These are phyloP conservation scores for Sipha maydis DNA, from an alignment of 2,888 invertebrate genomes.

Conservation along the genomic window DNA sequence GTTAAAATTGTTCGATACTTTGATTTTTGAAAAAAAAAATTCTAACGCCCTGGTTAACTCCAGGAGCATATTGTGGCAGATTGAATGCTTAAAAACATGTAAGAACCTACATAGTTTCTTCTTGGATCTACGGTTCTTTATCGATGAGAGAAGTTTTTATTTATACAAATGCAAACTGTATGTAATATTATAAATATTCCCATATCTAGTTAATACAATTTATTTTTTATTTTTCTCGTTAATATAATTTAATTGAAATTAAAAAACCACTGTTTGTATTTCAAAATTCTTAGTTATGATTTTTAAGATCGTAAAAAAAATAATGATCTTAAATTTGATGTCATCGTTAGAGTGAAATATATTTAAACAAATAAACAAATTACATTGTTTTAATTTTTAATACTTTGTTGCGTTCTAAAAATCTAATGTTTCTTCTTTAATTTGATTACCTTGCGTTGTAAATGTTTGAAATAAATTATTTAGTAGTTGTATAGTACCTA, in stretches of 20 bases:
- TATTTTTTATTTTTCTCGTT: no score
- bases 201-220: no score
- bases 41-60: no score
- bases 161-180: neutral
- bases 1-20: no score
- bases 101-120: neutral
- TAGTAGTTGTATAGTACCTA: neutral
- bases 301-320: neutral
- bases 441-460: neutral
- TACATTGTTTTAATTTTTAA: neutral
- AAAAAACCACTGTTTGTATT: neutral
- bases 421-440: neutral
- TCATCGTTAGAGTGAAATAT: neutral
- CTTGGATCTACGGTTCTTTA: neutral
- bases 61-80: neutral
- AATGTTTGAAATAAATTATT: neutral
- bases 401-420: neutral
- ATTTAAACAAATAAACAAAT: neutral
- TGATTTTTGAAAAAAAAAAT: no score
- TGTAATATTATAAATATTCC: neutral
- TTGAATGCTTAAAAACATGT: neutral
- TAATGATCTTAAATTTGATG: neutral
- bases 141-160: neutral
- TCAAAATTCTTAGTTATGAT: neutral
- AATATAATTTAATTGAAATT: neutral